Conservation (phyloP, 1,140 invertebrate species). For the Bombus huntii region DNA sequence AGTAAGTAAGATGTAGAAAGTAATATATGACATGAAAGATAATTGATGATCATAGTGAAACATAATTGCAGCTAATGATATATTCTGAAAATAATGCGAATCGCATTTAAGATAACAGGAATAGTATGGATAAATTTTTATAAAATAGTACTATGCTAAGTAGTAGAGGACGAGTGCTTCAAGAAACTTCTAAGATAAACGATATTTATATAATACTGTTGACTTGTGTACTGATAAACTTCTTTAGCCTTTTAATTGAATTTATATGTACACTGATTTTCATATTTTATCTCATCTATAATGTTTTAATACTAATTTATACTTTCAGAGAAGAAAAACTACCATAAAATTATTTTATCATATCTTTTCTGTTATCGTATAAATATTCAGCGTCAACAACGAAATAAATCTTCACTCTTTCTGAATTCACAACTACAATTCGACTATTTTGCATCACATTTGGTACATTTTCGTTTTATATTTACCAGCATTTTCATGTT, state of each 20-base stretch:
- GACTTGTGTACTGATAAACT: not conserved
- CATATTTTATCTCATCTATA: not conserved
- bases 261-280: not conserved
- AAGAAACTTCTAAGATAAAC: not conserved
- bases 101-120: not conserved
- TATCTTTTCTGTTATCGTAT: not conserved
- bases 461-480: not conserved
- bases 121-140: not conserved
- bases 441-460: not conserved
- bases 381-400: not conserved
- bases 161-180: not conserved
- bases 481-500: slow-evolving; percentile 12
- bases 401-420: not conserved
- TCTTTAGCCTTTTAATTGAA: not conserved
- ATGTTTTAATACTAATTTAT: not conserved
- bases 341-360: not conserved
- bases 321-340: not conserved
- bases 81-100: not conserved
- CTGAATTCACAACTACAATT: not conserved
- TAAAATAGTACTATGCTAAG: not conserved
- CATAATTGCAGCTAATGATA: too few relatives aligned
- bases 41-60: not conserved
- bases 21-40: not conserved
- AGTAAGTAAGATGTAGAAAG: not conserved
- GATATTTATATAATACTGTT: not conserved